Base-by-base conservation (phyloP, 2,113 vertebrate species). In the Paramormyrops kingsleyae region DNA sequence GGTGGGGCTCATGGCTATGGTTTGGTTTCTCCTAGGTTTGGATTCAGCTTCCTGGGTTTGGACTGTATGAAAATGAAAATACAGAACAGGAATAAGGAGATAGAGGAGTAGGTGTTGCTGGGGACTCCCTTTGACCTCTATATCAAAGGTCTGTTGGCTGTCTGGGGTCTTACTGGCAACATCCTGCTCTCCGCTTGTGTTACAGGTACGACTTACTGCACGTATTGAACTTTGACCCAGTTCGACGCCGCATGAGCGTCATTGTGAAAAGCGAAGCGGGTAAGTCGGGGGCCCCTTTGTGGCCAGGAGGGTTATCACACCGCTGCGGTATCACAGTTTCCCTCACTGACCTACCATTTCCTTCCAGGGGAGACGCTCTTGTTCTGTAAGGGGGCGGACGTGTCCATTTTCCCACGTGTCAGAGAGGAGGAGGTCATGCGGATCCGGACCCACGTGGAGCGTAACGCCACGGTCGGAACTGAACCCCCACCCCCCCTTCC, bases 301-400 rank as follows among this genome's bases (percentile, higher is more conserved):
- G 83, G 19, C 42, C 44, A 53, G 47, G n/a, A 49, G 49, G 7
- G 49, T 31, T 44, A 52, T 8, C n/a, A 3, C 2, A 9, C 0
- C 15, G 1, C 15, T 19, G 70, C 3, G 31, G 70, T n/a, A 53
- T 13, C 24, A 2, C 49, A 42, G 4, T 21, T 15, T 4, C 56
- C 70, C 47, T 21, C 66, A 24, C 47, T 21, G n/a, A 83, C 46
- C 27, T 15, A 27, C n/a, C 39, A 0, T 92, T 9, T 90, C 4
- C 59, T 31, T 95, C 92, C 92, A 99, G 99, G 98, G 91, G 96
- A 97, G 84, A 96, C 96, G 31, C 90, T 97, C 93, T 97, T 99
- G 66, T 99, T 99, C 94, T 99, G 98, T 91, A 99, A 99, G 94
- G 99, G 99, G 92, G 99, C 99, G 5, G 99, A 99, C 94, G 98